Base-by-base conservation (phyloP, 2,797 vertebrate genomes). In the Oceanodroma leucorhoa region DNA sequence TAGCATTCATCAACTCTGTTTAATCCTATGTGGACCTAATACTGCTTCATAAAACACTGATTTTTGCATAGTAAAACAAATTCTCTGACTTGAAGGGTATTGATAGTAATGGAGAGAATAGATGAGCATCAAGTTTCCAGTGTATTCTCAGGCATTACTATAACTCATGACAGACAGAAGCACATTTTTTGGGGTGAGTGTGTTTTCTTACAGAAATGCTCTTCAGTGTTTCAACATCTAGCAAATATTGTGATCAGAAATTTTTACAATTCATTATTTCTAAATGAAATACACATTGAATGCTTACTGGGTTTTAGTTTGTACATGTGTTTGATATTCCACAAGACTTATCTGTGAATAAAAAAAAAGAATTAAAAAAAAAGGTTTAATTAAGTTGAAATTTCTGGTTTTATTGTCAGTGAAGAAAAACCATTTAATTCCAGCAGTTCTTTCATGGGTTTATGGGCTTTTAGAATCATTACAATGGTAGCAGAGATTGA, bases 171-270 rank as follows among this genome's bases (percentile, higher is more conserved):
- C 7, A 55, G 58, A 76, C 3, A 78, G 17, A 51, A 73, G 38
- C 7, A n/a, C 1, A 1, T 2, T 27, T 87, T 82, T 61, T 3
- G 3, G 9, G 2, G 16, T 54, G 17, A 2, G 3, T 66, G 6
- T 30, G 6, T 65, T 51, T 43, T 43, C 51, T 70, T 36, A 43
- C 26, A 76, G 71, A 84, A 79, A 48, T 11, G 1, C 3, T 53
- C 14, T 64, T 50, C 19, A 38, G 5, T 78, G 36, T 79, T 82
- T 65, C 6, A 40, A 19, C 1, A 12, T 36, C 41, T 81, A 69
- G 16, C 3, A 65, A 43, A 45, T 48, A 46, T 13, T 32, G 7
- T 71, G 29, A 79, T 4, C 9, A 67, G 29, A 67, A 55, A 16
- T 27, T 34, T 73, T 55, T 82, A 41, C 13, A 81, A 41, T 50